A percentile compares a stretch with the other conserved stretches of the same genome.
phyloP scores from a whole-genome alignment of 2,888 invertebrate species.

The Macroteleia sp. region DNA sequence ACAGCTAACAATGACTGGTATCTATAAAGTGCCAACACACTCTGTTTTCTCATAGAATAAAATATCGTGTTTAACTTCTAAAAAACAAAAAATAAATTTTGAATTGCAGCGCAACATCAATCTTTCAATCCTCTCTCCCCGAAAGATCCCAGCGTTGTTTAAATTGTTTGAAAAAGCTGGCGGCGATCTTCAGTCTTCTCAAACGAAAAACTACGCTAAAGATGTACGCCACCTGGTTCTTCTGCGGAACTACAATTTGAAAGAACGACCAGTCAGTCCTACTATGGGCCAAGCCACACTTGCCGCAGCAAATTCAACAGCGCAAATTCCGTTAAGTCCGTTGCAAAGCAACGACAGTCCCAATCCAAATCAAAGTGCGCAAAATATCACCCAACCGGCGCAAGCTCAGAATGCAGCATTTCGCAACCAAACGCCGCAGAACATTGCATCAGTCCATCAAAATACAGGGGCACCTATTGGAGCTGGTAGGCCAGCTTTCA shows the following conservation, averaged over 20 bases:
- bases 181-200: slow-evolving; percentile 91
- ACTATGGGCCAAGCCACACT: slow-evolving; percentile 84
- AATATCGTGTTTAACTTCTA: no score
- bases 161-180: slow-evolving; percentile 96
- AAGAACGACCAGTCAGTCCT: slow-evolving; percentile 89
- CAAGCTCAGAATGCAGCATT: slow-evolving; percentile 83
- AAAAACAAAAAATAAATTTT: no score
- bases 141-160: slow-evolving; percentile 93
- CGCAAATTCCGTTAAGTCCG: slow-evolving; percentile 85
- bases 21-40: no score
- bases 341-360: slow-evolving; percentile 86
- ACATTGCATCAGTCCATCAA: slow-evolving; percentile 79
- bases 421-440: slow-evolving; percentile 78
- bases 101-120: slow-evolving; percentile 89
- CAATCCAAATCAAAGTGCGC: slow-evolving; percentile 83
- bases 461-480: slow-evolving; percentile 73
- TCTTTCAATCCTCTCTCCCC: slow-evolving; percentile 94
- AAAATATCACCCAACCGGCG: slow-evolving; percentile 75
- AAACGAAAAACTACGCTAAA: slow-evolving; percentile 95
- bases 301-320: slow-evolving; percentile 82
- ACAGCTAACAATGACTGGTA: no score
- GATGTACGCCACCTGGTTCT: slow-evolving; percentile 93
- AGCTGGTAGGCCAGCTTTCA: slow-evolving; percentile 78
- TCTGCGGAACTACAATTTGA: slow-evolving; percentile 84
- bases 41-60: no score